phyloP scores from a whole-genome alignment of 2,888 invertebrate species.

The Chrysolina oricalcia region DNA sequence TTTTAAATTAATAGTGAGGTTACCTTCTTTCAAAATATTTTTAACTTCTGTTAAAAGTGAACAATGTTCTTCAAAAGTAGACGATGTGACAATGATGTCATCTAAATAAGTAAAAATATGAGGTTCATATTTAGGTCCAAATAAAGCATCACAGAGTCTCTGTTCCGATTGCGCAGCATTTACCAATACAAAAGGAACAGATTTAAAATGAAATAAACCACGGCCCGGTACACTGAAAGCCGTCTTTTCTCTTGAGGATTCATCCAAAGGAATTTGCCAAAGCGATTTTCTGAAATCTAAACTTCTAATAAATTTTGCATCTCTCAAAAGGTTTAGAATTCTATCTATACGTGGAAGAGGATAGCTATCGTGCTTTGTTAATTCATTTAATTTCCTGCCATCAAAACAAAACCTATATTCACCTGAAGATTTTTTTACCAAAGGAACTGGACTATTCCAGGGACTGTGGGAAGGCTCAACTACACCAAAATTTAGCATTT shows the following conservation, averaged over 20 bases:
- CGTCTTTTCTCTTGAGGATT: too few species aligned
- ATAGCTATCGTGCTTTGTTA: constrained; percentile 33
- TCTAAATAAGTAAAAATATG: constrained; percentile 50
- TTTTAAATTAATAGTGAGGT: constrained; percentile 38
- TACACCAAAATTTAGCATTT: constrained; percentile 53
- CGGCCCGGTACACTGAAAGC: constrained; percentile 56
- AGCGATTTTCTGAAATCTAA: constrained; percentile 42
- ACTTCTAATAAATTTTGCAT: too few species aligned
- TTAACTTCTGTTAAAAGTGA: constrained; percentile 29
- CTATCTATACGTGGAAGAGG: constrained; percentile 39
- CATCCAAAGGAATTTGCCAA: constrained; percentile 55
- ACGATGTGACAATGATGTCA: constrained; percentile 50
- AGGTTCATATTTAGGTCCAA: constrained; percentile 54
- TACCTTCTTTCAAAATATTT: constrained; percentile 32
- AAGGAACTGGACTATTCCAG: constrained; percentile 58
- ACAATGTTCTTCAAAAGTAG: constrained; percentile 51
- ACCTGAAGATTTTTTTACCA: too few species aligned
- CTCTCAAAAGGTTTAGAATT: constrained; percentile 41
- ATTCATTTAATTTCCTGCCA: constrained; percentile 35
- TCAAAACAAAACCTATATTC: constrained; percentile 26
- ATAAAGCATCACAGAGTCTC: constrained; percentile 41
- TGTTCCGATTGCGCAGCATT: too few species aligned
- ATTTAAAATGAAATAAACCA: too few species aligned
- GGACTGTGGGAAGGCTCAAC: constrained; percentile 54
- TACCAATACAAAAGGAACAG: too few species aligned